Conservation (phyloP, 2,888 invertebrate genomes). For the Embidobia sp. region DNA sequence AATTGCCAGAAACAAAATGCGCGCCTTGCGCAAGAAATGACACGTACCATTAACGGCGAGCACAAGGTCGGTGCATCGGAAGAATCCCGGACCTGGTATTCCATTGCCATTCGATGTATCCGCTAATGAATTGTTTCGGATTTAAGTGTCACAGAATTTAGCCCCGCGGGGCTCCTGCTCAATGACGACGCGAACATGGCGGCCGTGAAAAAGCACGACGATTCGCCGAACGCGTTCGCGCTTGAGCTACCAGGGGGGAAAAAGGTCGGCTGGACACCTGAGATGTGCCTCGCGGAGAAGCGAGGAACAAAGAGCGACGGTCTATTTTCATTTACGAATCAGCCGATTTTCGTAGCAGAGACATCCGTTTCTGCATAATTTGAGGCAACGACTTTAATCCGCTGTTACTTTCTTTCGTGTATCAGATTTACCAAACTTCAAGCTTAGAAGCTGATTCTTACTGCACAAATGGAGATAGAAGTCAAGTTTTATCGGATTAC, state of each 20-base stretch:
- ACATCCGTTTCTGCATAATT: no score
- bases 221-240: not conserved
- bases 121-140: conserved; percentile 42
- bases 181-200: conserved; percentile 36
- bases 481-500: no score
- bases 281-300: not conserved
- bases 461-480: no score
- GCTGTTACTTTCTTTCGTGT: no score
- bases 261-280: not conserved
- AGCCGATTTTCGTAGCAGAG: no score
- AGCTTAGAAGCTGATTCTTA: no score
- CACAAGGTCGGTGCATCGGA: conserved; percentile 58
- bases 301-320: no score
- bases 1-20: conserved; percentile 55
- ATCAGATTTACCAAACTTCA: no score
- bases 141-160: conserved; percentile 21
- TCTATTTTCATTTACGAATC: no score
- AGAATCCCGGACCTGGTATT: conserved; percentile 41
- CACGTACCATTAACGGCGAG: conserved; percentile 58
- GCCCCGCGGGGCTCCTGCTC: conserved; percentile 32
- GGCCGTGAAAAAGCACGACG: conserved; percentile 19
- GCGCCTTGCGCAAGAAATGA: conserved; percentile 50
- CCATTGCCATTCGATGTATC: conserved; percentile 54
- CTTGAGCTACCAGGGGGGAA: not conserved
- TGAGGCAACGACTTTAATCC: no score